Percentiles rank a stretch among this genome's conserved stretches.
phyloP scores from a whole-genome alignment of 2,113 vertebrate genomes.

The Merops nubicus region DNA sequence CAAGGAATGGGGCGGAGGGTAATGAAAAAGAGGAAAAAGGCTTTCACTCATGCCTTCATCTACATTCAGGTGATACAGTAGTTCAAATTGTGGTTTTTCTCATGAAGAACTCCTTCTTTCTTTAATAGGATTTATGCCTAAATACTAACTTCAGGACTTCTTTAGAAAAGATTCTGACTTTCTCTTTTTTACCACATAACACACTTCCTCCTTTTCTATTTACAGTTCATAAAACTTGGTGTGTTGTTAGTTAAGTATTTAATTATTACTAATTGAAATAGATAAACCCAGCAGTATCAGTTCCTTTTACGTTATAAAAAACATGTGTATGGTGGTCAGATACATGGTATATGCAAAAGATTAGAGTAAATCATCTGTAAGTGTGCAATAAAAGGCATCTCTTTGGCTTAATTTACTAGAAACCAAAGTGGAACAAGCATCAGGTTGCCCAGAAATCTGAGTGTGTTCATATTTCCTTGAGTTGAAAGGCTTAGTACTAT shows the following conservation, averaged over 20 bases:
- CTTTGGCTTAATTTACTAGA: not conserved
- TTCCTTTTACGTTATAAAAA: not conserved
- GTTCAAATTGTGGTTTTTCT: not conserved
- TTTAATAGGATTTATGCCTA: not conserved
- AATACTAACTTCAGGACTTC: not conserved
- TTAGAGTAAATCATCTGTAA: not conserved
- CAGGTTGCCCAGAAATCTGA: not conserved
- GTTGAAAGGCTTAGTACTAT: not conserved
- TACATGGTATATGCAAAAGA: not conserved
- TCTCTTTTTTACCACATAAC: not conserved
- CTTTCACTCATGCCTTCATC: not conserved
- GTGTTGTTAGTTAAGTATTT: not conserved
- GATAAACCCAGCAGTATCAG: not conserved
- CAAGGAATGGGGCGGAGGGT: not conserved
- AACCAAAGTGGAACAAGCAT: not conserved
- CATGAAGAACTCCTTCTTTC: not conserved
- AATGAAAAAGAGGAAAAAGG: not conserved
- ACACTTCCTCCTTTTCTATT: constrained; percentile 37
- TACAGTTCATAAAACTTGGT: not conserved
- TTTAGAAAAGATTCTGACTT: not conserved
- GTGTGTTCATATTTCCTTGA: not conserved
- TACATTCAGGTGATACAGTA: not conserved
- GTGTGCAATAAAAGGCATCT: not conserved
- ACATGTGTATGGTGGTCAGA: not conserved
- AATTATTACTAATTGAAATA: not conserved